Evolutionary conservation across 2,113 vertebrate species (phyloP), one percentile per base, ranked within the genome.

Genomic region (Tor tambroides): DNA sequence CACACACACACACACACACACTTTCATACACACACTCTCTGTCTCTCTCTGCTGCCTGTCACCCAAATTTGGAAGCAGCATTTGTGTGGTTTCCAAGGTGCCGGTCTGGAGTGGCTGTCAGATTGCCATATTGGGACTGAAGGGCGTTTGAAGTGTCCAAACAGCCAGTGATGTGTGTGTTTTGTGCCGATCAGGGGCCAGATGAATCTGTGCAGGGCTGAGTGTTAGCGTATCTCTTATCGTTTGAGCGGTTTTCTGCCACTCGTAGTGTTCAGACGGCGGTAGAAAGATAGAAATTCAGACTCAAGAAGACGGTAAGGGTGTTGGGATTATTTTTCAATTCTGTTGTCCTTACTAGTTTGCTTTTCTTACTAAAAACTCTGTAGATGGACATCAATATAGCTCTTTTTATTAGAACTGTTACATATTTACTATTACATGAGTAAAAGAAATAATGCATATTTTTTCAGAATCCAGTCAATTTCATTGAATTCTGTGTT

Each of bases 41-140:
- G 84, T 94, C 93, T 89, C 28, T 74, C 69, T 85, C 87, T 85
- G 28, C 84, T 56, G 43, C 4, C 6, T 46, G 7, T 46, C 41
- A 61, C 14, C 67, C 74, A 61, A 14, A 3, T 32, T 85, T 51
- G 79, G 89, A 79, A 79, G 61, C 75, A 67, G 87, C 86, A 67
- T 92, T 93, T 94, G 93, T 94, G 90, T 93, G 92, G 93, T 94
- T 94, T 91, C 93, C 92, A 94, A 92, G 92, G 91, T 11, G 82
- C 88, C 88, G 74, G 5, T 84, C 90, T 87, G 61, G 38, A 94
- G 92, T 92, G 91, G 91, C 86, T 91, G 87, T 91, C 92, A 83
- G 91, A 87, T 71, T 67, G 85, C 85, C 54, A 67, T 49, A 77
- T 75, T 80, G 28, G 87, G 87, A 83, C 71, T 83, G 88, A 87